A percentile compares a stretch with the other conserved stretches of the same genome.
Conservation (phyloP, 2,797 vertebrate species). For the Sylvia borin region DNA sequence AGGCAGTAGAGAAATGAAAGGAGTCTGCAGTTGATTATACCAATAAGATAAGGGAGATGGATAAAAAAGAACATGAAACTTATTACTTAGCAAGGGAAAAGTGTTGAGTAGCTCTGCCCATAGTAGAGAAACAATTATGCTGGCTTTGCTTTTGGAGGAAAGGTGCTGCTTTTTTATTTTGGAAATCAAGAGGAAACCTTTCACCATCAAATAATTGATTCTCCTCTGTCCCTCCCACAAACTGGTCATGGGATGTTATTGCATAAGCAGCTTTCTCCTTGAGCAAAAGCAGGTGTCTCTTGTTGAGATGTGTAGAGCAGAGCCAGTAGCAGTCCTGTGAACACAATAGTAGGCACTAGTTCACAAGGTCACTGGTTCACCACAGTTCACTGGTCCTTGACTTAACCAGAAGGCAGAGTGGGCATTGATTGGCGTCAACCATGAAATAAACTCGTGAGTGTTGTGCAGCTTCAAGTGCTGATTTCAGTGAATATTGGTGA, state of each 20-base stretch:
- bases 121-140: neutral
- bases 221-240: neutral
- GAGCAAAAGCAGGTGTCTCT: constrained; percentile 5
- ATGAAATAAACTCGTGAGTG: neutral
- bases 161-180: neutral
- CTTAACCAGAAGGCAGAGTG: neutral
- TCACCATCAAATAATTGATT: constrained; percentile 7
- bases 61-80: neutral
- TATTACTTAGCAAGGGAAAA: neutral
- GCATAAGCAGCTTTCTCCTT: constrained; percentile 60
- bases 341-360: too few relatives aligned
- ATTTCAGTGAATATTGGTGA: neutral
- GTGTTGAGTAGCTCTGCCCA: neutral
- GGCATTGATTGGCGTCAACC: neutral
- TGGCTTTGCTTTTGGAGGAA: neutral
- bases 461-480: neutral
- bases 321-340: neutral
- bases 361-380: too few relatives aligned
- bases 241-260: neutral
- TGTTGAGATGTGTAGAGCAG: neutral
- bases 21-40: neutral
- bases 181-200: neutral
- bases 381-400: too few relatives aligned
- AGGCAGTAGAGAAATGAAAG: neutral
- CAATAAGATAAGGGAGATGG: neutral